Base-by-base conservation (phyloP, 2,888 invertebrate species). In the Amphipoea oculea region DNA sequence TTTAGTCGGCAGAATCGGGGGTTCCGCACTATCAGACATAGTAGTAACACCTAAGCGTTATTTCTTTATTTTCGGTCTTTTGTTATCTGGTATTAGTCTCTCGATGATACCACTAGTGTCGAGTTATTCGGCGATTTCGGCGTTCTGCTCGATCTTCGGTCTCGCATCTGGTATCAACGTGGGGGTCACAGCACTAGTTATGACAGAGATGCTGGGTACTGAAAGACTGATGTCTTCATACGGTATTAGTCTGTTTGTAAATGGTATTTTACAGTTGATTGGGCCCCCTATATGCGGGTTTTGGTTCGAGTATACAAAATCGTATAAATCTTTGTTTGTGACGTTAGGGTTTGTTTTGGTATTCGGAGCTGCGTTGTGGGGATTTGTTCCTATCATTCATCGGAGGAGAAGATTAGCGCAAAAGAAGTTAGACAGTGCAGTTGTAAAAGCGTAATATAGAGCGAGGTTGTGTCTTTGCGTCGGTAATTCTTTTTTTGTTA, bases 121-220 rank as follows among this genome's bases (percentile, higher is more conserved):
- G 0, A 97, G 97, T 63, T 99, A 98, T 92, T 92, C 95, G 0
- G 96, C 97, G 71, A 97, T 98, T 2, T 97, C 98, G 73, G 96
- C 97, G 51, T 98, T 98, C 91, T 99, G 98, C 93, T 98, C 98
- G 0, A 91, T 98, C 1, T 99, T 99, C 91, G 99, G 99, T 3
- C 95, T 99, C 29, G 98, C 98, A 4, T 98, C 99, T 0, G 99
- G 99, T 17, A 97, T 98, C 4, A 99, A 99, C 92, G 98, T 98
- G 0, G 99, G 99, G 6, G 98, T 99, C 23, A 98, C 98, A 0
- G 98, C 99, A 0, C 98, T 99, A 63, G 98, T 99, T 6, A 98
- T 99, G 98, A 98, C 98, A 0, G 99, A 99, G 91, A 98, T 99
- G 98, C 92, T 99, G 11, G 99, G 99, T 0, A 98, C 98, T 0